Evolutionary conservation across 1,140 invertebrate species (phyloP).

Genomic region (Helicorthomorpha holstii): DNA sequence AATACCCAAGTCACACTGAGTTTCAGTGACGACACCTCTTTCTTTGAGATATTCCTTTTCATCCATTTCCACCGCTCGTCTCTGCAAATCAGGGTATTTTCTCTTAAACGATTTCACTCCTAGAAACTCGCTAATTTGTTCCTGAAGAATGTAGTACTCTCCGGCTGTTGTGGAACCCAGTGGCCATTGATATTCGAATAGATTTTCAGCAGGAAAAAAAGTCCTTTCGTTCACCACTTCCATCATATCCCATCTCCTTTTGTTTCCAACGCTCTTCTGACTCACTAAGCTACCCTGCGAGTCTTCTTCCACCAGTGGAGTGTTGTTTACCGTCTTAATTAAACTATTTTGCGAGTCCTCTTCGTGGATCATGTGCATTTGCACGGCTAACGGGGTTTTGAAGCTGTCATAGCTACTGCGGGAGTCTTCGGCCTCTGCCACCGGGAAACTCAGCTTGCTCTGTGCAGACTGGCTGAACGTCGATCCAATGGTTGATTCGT

Average conservation of each 20-base stretch:
- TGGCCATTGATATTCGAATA: conserved; percentile 91
- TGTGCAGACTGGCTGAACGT: neutral
- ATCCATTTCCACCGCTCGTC: conserved; percentile 68
- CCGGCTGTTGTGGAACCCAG: conserved; percentile 34
- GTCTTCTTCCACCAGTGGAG: neutral
- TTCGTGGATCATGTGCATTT: neutral
- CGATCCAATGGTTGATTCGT: neutral
- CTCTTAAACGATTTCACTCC: conserved; percentile 88
- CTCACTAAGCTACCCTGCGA: neutral
- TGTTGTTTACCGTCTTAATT: neutral
- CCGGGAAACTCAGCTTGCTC: neutral
- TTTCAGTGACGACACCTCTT: conserved; percentile 68
- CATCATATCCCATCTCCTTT: conserved; percentile 2
- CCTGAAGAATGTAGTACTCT: conserved; percentile 57
- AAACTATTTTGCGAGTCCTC: conserved; percentile 7
- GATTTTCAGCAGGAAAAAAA: conserved; percentile 54
- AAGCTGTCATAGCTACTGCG: conserved; percentile 7
- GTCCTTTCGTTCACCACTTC: neutral
- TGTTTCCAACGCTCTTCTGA: conserved; percentile 2
- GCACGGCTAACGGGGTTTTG: neutral
- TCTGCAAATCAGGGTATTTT: conserved; percentile 76
- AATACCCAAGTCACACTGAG: conserved; percentile 78
- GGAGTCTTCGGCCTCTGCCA: conserved; percentile 5
- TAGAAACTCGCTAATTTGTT: conserved; percentile 80
- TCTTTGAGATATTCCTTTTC: conserved; percentile 75